phyloP scores from a whole-genome alignment of 2,797 vertebrate species.

The Chiroxiphia lanceolata region DNA sequence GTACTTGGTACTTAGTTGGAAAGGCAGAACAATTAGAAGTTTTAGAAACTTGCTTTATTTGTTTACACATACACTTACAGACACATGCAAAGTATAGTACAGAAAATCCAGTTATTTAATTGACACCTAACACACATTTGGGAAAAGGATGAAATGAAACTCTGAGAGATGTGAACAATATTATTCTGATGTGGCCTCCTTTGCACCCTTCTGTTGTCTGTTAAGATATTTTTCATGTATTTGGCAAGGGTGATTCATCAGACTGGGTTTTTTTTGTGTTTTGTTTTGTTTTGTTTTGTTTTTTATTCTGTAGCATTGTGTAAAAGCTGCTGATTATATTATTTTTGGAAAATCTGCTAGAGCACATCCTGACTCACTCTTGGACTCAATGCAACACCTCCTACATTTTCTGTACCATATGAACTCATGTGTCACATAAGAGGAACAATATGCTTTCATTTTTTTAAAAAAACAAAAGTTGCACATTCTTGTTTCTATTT shows the following conservation, averaged over 20 bases:
- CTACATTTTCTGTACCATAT: neutral
- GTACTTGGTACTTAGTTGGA: neutral
- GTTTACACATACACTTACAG: neutral
- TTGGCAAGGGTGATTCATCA: neutral
- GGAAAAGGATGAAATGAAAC: neutral
- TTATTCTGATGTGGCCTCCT: neutral
- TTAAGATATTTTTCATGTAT: neutral
- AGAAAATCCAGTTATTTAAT: neutral
- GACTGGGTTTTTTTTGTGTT: neutral
- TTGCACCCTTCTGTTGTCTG: neutral
- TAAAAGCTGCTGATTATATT: neutral
- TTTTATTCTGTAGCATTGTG: neutral
- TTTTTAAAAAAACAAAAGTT: neutral
- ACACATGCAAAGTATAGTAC: accelerated
- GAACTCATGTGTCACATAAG: neutral
- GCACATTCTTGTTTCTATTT: neutral
- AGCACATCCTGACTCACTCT: neutral
- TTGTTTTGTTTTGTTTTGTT: too few species aligned
- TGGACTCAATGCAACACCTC: neutral
- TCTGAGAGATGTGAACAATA: neutral
- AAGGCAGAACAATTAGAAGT: neutral
- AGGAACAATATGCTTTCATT: neutral
- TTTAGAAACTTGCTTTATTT: neutral
- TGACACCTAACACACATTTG: neutral
- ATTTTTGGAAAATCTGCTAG: neutral